Base-by-base conservation (phyloP, 2,113 vertebrate species). In the Oreochromis aureus region DNA sequence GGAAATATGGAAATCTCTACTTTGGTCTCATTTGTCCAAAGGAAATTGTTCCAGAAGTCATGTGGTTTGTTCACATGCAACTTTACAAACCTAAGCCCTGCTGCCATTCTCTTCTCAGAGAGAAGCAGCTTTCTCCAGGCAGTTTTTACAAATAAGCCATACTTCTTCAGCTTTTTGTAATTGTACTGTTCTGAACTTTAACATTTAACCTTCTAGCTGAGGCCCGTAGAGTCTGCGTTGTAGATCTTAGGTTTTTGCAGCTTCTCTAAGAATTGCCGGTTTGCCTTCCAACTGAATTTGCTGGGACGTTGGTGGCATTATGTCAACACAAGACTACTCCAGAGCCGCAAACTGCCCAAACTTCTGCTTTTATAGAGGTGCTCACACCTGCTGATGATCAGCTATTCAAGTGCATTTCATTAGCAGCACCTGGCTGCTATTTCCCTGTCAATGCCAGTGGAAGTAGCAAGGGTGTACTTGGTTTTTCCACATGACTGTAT, bases 301-400 rank as follows among this genome's bases (percentile, higher is more conserved):
- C 71, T 30, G 69, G 24, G 22, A 0, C 4, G 22, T 73, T 27
- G 13, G 5, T 73, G 39, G 13, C 13, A 27, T 10, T 73, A 16
- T 27, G 22, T 73, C 22, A 27, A 46, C 22, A 27, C 39, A 24
- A 3, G 0, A 48, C 15, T 0, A 27, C 15, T 0, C 41, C 2
- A 73, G 22, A 73, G 0, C 22, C 4, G 39, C 22, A 73, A 73
- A 48, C 41, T 73, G 0, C 16, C 22, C 41, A 27, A 27, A 46
- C 39, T 1, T 73, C 39, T 73, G 5, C 69, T 30, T 73, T 11
- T 30, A 48, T 18, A 48, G 69, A 73, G 22, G 69, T 18, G 69
- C 15, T 73, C 41, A 48, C 41, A 76, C 1, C 44, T 19, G 69
- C 69, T 76, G 6, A 76, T 76, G 69, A 48, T 48, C 24, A 76